Conservation (phyloP, 2,113 vertebrate genomes). For the Oreochromis spilurus region DNA sequence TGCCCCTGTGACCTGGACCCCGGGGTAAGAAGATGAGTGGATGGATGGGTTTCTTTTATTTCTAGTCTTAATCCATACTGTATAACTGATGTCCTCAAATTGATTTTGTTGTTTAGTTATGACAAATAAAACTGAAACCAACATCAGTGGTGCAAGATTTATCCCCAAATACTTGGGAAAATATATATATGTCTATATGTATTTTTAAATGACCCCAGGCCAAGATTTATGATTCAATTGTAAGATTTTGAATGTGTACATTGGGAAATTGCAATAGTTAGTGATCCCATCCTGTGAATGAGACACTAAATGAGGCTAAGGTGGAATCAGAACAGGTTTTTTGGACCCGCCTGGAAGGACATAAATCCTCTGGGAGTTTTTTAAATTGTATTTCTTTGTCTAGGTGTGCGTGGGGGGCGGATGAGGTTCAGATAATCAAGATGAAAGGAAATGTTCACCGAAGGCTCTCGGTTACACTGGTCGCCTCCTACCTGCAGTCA, state of each 20-base stretch:
- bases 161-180: not conserved
- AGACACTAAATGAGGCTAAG: not conserved
- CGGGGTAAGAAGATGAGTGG: accelerated
- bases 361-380: not conserved
- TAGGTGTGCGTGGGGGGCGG: not conserved
- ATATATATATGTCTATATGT: not conserved
- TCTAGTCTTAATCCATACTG: not conserved
- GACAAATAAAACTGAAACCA: not conserved
- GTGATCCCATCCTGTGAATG: not conserved
- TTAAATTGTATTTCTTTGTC: not conserved
- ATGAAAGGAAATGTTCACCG: not conserved
- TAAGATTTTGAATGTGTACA: not conserved
- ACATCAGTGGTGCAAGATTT: not conserved
- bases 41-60: not conserved
- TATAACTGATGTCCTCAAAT: not conserved
- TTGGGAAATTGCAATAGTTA: not conserved
- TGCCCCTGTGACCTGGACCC: not conserved
- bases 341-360: accelerated
- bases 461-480: not conserved
- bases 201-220: not conserved
- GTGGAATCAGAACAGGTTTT: not conserved
- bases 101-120: not conserved
- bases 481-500: not conserved
- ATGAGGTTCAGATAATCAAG: not conserved
- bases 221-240: not conserved